A percentile compares a stretch with the other conserved stretches of the same genome.
These are phyloP conservation scores for Gnatocerus cornutus DNA, from an alignment of 2,888 invertebrate species.

Conservation along the genomic window DNA sequence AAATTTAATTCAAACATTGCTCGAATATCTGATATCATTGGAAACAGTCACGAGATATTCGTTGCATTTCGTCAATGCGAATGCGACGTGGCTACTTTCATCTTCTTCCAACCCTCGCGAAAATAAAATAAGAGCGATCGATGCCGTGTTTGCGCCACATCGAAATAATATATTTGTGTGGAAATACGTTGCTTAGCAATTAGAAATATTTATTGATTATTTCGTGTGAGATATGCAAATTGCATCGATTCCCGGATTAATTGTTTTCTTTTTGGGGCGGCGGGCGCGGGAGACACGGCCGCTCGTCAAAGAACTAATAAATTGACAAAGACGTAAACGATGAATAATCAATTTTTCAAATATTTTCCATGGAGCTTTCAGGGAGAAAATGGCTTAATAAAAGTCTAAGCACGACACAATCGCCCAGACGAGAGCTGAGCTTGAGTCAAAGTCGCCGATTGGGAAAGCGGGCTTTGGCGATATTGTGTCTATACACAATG, in stretches of 20 bases:
- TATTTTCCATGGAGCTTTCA: slow-evolving; percentile 65
- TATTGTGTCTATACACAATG: slow-evolving; percentile 49
- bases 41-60: slow-evolving; percentile 66
- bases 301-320: slow-evolving; percentile 54
- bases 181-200: slow-evolving; percentile 68
- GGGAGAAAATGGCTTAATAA: slow-evolving; percentile 68
- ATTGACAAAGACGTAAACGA: slow-evolving; percentile 64
- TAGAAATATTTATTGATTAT: slow-evolving; percentile 66
- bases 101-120: slow-evolving; percentile 12
- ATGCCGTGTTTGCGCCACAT: slow-evolving; percentile 2
- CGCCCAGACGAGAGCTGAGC: slow-evolving; percentile 50
- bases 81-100: slow-evolving; percentile 21
- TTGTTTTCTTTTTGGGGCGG: slow-evolving; percentile 50
- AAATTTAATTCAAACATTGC: slow-evolving; percentile 69
- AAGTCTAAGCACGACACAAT: slow-evolving; percentile 64
- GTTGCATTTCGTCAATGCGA: slow-evolving; percentile 31
- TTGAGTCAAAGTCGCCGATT: slow-evolving; percentile 34
- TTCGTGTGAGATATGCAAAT: slow-evolving; percentile 65
- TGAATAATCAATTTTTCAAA: slow-evolving; percentile 68
- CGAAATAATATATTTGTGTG: slow-evolving; percentile 65
- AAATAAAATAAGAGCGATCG: slow-evolving; percentile 2
- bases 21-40: slow-evolving; percentile 68
- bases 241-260: slow-evolving; percentile 55
- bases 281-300: too few species aligned
- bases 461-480: slow-evolving; percentile 17